Conservation (phyloP, 2,113 vertebrate genomes). For the Cavia porcellus region DNA sequence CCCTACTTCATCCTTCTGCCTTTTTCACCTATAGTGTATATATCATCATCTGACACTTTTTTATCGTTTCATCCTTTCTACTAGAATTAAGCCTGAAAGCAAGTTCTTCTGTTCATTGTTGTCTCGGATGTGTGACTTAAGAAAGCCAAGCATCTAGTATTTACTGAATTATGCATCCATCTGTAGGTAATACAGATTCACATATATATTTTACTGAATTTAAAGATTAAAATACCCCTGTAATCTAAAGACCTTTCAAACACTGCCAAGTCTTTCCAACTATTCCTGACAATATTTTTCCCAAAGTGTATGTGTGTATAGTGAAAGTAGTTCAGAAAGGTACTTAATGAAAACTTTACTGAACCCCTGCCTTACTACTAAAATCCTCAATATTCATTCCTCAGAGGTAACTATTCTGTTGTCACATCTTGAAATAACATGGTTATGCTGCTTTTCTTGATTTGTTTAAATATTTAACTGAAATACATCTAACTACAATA, state of each 20-base stretch:
- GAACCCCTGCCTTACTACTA: not conserved
- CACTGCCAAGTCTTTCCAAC: not conserved
- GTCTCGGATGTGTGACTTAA: not conserved
- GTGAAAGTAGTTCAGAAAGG: not conserved
- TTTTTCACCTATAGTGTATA: not conserved
- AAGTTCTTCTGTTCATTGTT: not conserved
- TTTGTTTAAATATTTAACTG: not conserved
- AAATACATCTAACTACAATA: not conserved
- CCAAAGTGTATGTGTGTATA: not conserved
- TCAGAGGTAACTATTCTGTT: not conserved
- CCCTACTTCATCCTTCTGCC: not conserved
- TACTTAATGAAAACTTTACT: not conserved
- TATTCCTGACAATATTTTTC: not conserved
- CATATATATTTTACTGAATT: not conserved
- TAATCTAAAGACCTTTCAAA: not conserved
- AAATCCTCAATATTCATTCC: not conserved
- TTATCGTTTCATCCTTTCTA: not conserved
- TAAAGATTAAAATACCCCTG: not conserved
- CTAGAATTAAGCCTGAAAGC: not conserved
- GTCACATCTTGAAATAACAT: conserved; percentile 15
- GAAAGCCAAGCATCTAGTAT: not conserved
- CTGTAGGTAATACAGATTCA: not conserved
- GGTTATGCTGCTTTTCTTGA: not conserved
- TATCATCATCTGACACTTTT: not conserved
- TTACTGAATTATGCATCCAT: not conserved